Percentiles rank a stretch among this genome's conserved stretches.
Evolutionary conservation across 2,797 vertebrate genomes (phyloP).

Genomic region (Lepus townsendii): DNA sequence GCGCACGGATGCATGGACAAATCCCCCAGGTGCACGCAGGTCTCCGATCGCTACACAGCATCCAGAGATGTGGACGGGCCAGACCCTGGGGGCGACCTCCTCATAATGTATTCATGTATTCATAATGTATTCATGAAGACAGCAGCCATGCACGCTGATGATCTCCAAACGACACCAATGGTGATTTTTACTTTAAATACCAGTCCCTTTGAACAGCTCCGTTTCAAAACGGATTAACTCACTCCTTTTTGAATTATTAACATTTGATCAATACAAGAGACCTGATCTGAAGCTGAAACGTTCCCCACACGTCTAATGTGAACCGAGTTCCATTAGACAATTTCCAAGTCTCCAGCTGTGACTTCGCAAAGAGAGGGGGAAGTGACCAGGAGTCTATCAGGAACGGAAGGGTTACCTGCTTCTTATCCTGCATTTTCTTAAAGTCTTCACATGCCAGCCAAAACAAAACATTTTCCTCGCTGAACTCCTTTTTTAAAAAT

Average conservation of each 20-base stretch:
- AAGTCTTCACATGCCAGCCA: slow-evolving; percentile 92
- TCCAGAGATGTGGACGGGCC: neutral
- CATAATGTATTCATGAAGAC: slow-evolving; percentile 66
- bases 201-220: neutral
- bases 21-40: neutral
- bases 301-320: slow-evolving; percentile 23
- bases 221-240: neutral
- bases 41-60: neutral
- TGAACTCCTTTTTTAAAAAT: slow-evolving; percentile 92
- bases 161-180: neutral
- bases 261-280: slow-evolving; percentile 4
- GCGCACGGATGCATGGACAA: slow-evolving; percentile 47
- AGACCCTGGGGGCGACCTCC: neutral
- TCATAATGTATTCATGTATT: slow-evolving; percentile 60
- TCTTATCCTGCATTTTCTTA: slow-evolving; percentile 90
- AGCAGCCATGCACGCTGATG: neutral
- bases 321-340: neutral
- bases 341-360: slow-evolving; percentile 31
- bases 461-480: slow-evolving; percentile 92
- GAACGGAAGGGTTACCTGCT: slow-evolving; percentile 87
- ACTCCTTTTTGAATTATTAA: neutral
- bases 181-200: slow-evolving; percentile 50
- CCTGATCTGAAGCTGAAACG: neutral
- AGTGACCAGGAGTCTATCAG: neutral
- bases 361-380: neutral